These are phyloP conservation scores for Zootermopsis nevadensis DNA, from an alignment of 2,888 invertebrate genomes.

Conservation along the genomic window DNA sequence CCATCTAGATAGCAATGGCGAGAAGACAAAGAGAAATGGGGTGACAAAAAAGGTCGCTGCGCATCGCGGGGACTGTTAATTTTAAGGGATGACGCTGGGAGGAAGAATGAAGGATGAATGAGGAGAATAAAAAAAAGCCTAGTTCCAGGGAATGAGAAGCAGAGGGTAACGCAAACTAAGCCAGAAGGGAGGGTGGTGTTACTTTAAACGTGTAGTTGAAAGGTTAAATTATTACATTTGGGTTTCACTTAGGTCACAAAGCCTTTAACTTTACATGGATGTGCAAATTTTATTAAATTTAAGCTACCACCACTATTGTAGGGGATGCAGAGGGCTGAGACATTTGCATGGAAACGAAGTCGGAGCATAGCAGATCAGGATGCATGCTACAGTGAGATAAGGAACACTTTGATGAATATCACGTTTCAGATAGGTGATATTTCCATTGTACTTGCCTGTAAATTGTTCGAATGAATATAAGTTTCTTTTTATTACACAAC, in stretches of 20 bases:
- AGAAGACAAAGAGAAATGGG: conserved; percentile 35
- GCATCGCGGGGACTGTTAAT: conserved; percentile 37
- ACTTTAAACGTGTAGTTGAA: conserved; percentile 38
- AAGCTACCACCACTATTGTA: conserved; percentile 30
- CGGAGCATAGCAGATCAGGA: background rate
- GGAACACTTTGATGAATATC: background rate
- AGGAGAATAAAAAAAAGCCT: conserved; percentile 27
- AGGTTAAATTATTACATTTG: conserved; percentile 44
- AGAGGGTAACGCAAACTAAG: conserved; percentile 45
- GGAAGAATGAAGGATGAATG: conserved; percentile 36
- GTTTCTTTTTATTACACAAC: too few relatives aligned
- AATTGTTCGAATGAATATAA: too few relatives aligned
- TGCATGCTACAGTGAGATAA: background rate
- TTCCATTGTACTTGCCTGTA: too few relatives aligned
- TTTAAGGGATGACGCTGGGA: conserved; percentile 38
- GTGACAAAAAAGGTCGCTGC: conserved; percentile 32
- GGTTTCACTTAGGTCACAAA: conserved; percentile 38
- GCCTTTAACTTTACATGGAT: conserved; percentile 48
- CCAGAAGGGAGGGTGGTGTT: conserved; percentile 41
- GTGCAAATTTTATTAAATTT: conserved; percentile 54
- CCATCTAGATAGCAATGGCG: conserved; percentile 33
- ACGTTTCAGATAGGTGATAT: too few relatives aligned
- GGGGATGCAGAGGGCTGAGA: conserved; percentile 29
- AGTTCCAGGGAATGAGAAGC: conserved; percentile 27
- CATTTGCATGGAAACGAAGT: conserved; percentile 54